Base-by-base conservation (phyloP, 1,140 invertebrate genomes). In the Solen grandis region DNA sequence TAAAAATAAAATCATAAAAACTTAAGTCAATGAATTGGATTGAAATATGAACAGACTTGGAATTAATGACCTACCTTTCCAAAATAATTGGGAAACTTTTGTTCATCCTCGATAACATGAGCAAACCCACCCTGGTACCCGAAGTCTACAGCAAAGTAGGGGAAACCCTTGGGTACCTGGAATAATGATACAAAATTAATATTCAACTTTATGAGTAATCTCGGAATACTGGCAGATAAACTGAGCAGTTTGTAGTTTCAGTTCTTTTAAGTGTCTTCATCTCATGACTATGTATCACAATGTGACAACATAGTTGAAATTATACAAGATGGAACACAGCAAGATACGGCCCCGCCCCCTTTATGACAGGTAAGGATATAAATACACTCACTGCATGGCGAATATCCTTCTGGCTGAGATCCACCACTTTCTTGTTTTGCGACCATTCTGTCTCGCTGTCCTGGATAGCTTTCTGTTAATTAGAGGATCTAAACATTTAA, bases 401-500 rank as follows among this genome's bases (percentile, higher is more conserved):
- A 25, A 99, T 93, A 92, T 96, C 95, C 84, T 92, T 92, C 65
- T 90, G 84, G 57, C 94, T 95, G 31, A 99, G 92, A 80, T 97
- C 96, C 0, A 99, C 94, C n/a, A 99, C 91, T 93, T 99, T 99
- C 88, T 97, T 98, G 90, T 99, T 99, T 82, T 95, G 95, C 16
- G 96, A 94, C 98, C 98, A 99, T 93, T 99, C 97, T 31, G 94
- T 95, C 93, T 99, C 98, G 83, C 96, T 97, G 92, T 99, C 98
- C 86, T 97, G 93, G 60, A 99, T 95, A 0, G 97, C 98, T 95
- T 99, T 99, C 94, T 96, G 83, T 22, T 92, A 84, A 69, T 31
- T 16, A 59, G 50, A n/a, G n/a, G n/a, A n/a, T n/a, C n/a, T n/a
- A n/a, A 33, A 38, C n/a, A 33, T 68, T 25, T 14, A 4, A 60